Evolutionary conservation across 1,140 invertebrate species (phyloP), one percentile per base, ranked within the genome.

Genomic region (Tetramorium alpestre): DNA sequence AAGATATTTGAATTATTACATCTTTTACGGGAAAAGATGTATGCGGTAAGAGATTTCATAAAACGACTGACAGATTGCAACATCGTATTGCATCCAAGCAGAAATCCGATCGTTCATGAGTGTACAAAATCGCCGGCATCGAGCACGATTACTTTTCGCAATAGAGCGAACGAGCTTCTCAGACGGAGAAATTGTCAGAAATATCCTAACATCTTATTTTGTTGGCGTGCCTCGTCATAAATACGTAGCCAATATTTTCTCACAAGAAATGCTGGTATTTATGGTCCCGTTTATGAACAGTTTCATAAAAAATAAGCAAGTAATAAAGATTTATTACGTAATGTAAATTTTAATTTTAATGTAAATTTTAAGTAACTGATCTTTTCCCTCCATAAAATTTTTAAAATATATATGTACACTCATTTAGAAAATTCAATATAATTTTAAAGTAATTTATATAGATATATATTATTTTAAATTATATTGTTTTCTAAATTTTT

Each of bases 231-330:
- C 38, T 72, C 18, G 10, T 41, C 65, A 86, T 89, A 82, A 87
- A 89, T 89, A 75, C 28, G 54, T 25, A 16, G 16, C 7, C 41
- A 22, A 75, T 60, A 49, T 33, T 89, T 87, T 72, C 2, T 88
- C 77, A 75, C 22, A 33, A 44, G 65, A 90, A 90, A 89, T 67
- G 72, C 58, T 64, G 72, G 73, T 76, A 85, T 85, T 84, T 84
- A 28, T 89, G 13, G 3, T 4, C 18, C 41, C 33, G 0, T 22
- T 70, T 70, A 70, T 33, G 51, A 87, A 84, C 56, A 10, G 77
- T 88, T 87, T 78, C 49, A n/a, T 13, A 72, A 72, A 72, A 70
- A 25, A 25, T 25, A 47, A 49, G 5, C 3, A 33, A 51, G 28
- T 47, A 18, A 47, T 0, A 49, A 70, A 7, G 3, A 28, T 49